Evolutionary conservation across 1,140 invertebrate genomes (phyloP).

Genomic region (Tetramorium alpestre): DNA sequence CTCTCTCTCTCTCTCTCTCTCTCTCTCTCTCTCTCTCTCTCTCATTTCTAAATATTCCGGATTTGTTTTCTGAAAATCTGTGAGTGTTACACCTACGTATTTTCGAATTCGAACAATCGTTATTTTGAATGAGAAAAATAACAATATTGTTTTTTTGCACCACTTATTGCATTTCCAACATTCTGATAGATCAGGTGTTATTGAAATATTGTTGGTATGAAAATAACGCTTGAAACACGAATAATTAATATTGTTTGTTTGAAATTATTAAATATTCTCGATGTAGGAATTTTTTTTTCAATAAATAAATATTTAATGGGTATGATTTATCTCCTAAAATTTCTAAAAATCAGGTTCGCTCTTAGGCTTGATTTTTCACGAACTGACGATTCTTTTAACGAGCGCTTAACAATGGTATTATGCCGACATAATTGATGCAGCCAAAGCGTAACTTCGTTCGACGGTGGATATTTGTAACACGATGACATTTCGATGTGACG

Average conservation of each 20-base stretch:
- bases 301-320: not conserved
- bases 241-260: not conserved
- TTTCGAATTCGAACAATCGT: slow-evolving; percentile 1
- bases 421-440: not conserved
- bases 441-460: not conserved
- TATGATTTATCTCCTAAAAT: not conserved
- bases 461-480: not conserved
- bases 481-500: slow-evolving; percentile 43
- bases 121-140: not conserved
- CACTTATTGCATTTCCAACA: not conserved
- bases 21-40: not conserved
- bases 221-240: not conserved
- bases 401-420: not conserved
- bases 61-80: not conserved
- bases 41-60: not conserved
- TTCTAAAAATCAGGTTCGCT: not conserved
- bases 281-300: not conserved
- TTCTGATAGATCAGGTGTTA: not conserved
- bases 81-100: not conserved
- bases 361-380: not conserved
- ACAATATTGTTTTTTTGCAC: not conserved
- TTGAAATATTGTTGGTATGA: not conserved
- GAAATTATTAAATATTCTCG: not conserved
- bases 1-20: too few species aligned
- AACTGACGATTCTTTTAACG: not conserved